Base-by-base conservation (phyloP, 2,113 vertebrate species). In the Gopherus evgoodei region DNA sequence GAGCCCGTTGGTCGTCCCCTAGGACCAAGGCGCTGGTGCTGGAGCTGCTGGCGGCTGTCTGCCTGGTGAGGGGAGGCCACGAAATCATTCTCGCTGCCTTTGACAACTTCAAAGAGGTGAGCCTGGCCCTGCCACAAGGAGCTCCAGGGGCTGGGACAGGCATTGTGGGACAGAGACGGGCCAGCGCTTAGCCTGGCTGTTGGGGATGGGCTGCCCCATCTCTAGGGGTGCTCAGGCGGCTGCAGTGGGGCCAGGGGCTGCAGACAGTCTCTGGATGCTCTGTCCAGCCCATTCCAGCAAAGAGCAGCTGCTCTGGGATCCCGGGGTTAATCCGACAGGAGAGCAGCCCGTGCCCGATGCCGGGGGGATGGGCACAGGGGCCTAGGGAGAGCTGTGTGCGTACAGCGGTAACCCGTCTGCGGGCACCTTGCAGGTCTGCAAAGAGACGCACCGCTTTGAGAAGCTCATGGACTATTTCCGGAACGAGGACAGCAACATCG, bases 41-140 rank as follows among this genome's bases (percentile, higher is more conserved):
- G 89, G 99, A 99, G 97, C 98, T 99, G 93, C 98, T 99, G 96
- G 99, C 99, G 21, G 99, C 99, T 1, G 99, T 99, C 35, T 99
- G 99, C 97, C 98, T 99, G 85, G 99, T 99, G 93, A 98, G 99
- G 92, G 99, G 99, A 6, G 99, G 99, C 80, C 99, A 99, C 1
- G 99, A 99, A 98, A 99, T 99, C 97, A 99, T 99, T 97, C 99
- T 99, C 0, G 99, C 99, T 1, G 99, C 99, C 29, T 99, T 99
- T 72, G 99, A 99, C 98, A 99, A 99, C 98, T 99, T 99, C 98
- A 99, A 99, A 98, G 99, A 99, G 99, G 99, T 99, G 0, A 44
- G 52, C 10, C 49, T 47, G 52, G 62, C 80, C 57, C 76, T 50
- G 87, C 81, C 19, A 3, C 22, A 8, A 42, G 11, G 19, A 14